Conservation (phyloP, 1,140 invertebrate genomes). For the Eriocheir sinensis region DNA sequence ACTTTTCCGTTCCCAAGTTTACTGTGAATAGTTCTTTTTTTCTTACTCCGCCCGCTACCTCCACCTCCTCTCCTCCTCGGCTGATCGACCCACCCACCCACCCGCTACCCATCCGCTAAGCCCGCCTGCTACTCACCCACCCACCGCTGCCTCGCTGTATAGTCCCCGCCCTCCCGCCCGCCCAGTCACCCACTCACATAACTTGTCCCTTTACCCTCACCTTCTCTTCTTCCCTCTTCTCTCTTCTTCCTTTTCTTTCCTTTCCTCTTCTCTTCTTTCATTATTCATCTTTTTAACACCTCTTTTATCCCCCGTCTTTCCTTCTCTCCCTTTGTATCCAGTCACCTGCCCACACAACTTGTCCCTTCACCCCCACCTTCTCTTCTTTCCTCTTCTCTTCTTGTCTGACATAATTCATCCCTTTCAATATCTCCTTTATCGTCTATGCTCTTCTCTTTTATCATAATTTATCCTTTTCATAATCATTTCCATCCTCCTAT, state of each 20-base stretch:
- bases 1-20: too few species aligned
- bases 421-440: too few species aligned
- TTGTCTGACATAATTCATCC: neutral
- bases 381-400: neutral
- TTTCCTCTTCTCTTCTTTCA: neutral
- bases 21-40: too few species aligned
- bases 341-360: neutral
- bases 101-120: too few species aligned
- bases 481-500: neutral
- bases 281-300: neutral
- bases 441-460: neutral
- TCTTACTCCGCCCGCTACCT: too few species aligned
- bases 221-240: slow-evolving; percentile 1
- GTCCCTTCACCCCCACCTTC: neutral
- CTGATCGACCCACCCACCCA: too few species aligned
- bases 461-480: neutral
- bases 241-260: slow-evolving; percentile 24
- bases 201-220: too few species aligned
- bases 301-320: neutral
- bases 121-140: too few species aligned
- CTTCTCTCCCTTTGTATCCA: neutral
- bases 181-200: too few species aligned
- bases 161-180: too few species aligned
- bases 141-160: too few species aligned
- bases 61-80: too few species aligned